Evolutionary conservation across 2,797 vertebrate genomes (phyloP), one percentile per base, ranked within the genome.

Genomic region (Artibeus lituratus): DNA sequence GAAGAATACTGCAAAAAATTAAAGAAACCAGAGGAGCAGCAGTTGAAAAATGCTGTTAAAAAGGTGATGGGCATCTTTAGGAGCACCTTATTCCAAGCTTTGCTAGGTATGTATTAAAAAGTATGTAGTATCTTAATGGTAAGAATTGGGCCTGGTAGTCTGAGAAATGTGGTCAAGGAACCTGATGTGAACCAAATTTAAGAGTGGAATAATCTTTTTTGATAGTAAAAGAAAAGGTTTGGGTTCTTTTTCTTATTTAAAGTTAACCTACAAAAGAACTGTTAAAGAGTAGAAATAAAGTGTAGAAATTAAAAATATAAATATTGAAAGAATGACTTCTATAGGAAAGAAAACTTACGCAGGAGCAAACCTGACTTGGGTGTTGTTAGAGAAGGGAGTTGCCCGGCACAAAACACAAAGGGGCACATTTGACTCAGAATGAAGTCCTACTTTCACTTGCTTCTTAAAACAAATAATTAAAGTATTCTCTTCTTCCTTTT

Each of bases 1-100:
- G 99, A 99, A 97, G 99, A 99, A 94, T 99, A 99, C 94, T 99
- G 99, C 98, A 98, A 99, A 98, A 99, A 99, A 98, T 98, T 99
- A 94, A 99, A 78, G 97, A 99, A 98, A 93, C 99, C 99, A 1
- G 99, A 99, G 94, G 99, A 99, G 97, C 99, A 99, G 96, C 98
- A 98, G 95, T 98, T 99, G 97, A 99, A 99, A 99, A 99, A 98
- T 97, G 99, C 99, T 98, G 99, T 99, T 98, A 98, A 99, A 98
- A 99, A 99, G 98, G 99, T 99, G 96, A 99, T 99, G 99, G 98
- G 98, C 91, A 99, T 99, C 98, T 99, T 99, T 97, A 99, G 98
- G 97, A 99, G 99, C 98, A 99, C 99, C 98, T 99, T 99, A 97
- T 99, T 99, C 98, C 99, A 99, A 98, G 99, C 99, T 76, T 98